Conservation (phyloP, 2,797 vertebrate genomes). For the Melanotaenia pygmaea region DNA sequence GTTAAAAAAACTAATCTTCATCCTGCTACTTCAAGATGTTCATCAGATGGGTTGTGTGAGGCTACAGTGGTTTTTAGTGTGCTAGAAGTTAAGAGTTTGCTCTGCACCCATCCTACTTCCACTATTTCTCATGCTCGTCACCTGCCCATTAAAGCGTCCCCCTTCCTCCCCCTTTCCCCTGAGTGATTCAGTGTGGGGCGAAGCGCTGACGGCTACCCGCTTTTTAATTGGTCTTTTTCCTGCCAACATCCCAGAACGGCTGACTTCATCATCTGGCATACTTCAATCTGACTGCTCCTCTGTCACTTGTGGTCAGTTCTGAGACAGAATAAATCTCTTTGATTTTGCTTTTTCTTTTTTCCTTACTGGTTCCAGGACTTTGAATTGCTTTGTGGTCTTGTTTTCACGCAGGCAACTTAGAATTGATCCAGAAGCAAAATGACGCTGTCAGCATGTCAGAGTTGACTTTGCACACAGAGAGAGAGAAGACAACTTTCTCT, state of each 20-base stretch:
- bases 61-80: constrained; percentile 21
- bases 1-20: background rate
- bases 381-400: constrained; percentile 24
- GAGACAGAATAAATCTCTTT: constrained; percentile 47
- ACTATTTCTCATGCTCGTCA: constrained; percentile 32
- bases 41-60: background rate
- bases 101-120: constrained; percentile 20
- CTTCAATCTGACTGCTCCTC: constrained; percentile 36
- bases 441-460: constrained; percentile 43
- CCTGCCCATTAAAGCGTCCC: constrained; percentile 45
- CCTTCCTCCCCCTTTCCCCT: constrained; percentile 20
- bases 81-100: constrained; percentile 57
- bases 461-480: constrained; percentile 12
- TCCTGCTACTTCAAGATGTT: constrained; percentile 23
- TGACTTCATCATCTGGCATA: constrained; percentile 62
- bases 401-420: constrained; percentile 18
- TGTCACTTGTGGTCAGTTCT: constrained; percentile 53
- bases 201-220: constrained; percentile 45
- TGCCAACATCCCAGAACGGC: constrained; percentile 53
- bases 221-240: constrained; percentile 64
- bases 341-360: constrained; percentile 43
- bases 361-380: constrained; percentile 14
- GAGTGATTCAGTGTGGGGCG: constrained; percentile 22
- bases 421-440: constrained; percentile 30
- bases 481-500: constrained; percentile 4